phyloP scores from a whole-genome alignment of 2,888 invertebrate species.

The Erannis defoliaria region DNA sequence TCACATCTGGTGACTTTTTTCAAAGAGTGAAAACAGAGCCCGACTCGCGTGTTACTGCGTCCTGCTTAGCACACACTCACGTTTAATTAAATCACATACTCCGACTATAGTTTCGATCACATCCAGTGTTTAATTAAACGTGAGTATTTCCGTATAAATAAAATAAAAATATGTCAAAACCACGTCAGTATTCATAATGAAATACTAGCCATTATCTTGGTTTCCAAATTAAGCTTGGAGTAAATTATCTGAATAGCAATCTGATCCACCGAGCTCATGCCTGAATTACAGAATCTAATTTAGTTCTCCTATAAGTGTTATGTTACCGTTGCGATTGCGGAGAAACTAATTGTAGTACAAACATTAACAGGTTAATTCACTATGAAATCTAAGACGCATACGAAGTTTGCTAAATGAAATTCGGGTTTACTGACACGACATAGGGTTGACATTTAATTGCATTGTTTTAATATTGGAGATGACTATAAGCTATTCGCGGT shows the following conservation, averaged over 20 bases:
- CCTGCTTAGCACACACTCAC: too few relatives aligned
- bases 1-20: too few relatives aligned
- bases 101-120: too few relatives aligned
- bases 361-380: neutral
- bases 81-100: too few relatives aligned
- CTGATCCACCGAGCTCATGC: neutral
- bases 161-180: too few relatives aligned
- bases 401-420: neutral
- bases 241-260: neutral
- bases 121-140: too few relatives aligned
- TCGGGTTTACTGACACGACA: neutral
- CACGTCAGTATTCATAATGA: too few relatives aligned
- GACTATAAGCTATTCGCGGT: too few relatives aligned
- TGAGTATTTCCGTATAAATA: too few relatives aligned
- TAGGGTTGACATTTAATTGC: neutral
- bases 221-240: neutral
- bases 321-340: neutral
- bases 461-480: too few relatives aligned
- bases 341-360: conserved; percentile 5
- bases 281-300: neutral
- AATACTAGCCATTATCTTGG: neutral
- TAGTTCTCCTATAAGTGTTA: neutral
- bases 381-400: neutral
- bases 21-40: too few relatives aligned
- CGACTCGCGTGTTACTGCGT: too few relatives aligned